Evolutionary conservation across 2,113 vertebrate species (phyloP).

Genomic region (Arenaria interpres): DNA sequence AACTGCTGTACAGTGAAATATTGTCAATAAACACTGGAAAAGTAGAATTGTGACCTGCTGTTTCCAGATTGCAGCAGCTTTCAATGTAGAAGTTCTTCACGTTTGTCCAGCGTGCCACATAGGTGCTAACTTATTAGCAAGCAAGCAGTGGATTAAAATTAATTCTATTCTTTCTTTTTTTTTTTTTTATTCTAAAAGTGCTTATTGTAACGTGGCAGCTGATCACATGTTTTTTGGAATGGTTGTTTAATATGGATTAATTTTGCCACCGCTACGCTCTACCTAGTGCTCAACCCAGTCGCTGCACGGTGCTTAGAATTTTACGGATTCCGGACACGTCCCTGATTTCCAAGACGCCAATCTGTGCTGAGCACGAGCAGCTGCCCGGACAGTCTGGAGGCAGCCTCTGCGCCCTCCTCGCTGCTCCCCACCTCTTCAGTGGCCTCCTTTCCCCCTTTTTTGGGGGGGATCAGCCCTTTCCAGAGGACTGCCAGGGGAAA

Average conservation of each 20-base stretch:
- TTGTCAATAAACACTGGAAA: not conserved
- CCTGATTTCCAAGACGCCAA: not conserved
- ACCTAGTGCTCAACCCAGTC: not conserved
- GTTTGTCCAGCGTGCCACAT: not conserved
- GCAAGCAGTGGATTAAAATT: not conserved
- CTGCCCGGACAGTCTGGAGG: not conserved
- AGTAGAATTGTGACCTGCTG: not conserved
- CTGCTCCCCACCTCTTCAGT: not conserved
- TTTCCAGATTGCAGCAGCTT: constrained; percentile 1
- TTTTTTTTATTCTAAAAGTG: not conserved
- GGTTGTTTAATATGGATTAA: not conserved
- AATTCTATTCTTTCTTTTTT: not conserved
- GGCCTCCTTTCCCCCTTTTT: not conserved
- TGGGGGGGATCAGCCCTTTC: not conserved
- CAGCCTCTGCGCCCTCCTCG: not conserved
- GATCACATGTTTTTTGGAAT: not conserved
- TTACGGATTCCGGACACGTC: not conserved
- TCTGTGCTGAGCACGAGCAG: not conserved
- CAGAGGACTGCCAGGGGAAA: not conserved
- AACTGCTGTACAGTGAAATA: not conserved
- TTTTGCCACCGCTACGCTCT: not conserved
- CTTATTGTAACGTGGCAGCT: not conserved
- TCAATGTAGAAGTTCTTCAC: not conserved
- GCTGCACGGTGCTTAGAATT: not conserved
- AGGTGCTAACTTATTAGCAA: not conserved